phyloP scores from a whole-genome alignment of 2,888 invertebrate genomes.

The Nesidiocoris tenuis region DNA sequence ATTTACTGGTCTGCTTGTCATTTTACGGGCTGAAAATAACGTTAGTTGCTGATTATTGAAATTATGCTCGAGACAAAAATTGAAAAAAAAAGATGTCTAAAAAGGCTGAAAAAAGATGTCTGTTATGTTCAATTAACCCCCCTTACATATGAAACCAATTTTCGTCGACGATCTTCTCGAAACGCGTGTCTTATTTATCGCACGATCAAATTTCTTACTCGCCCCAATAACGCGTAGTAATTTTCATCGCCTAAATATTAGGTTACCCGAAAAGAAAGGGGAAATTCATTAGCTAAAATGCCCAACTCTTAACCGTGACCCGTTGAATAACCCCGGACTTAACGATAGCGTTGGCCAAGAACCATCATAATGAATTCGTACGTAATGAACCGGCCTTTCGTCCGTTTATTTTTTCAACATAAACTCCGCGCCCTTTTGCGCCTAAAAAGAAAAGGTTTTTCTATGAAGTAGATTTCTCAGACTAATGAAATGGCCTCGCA shows the following conservation, averaged over 20 bases:
- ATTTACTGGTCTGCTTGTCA: too few relatives aligned
- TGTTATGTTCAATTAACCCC: too few relatives aligned
- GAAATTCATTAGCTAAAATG: not conserved
- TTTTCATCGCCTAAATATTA: not conserved
- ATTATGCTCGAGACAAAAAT: too few relatives aligned
- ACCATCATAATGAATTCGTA: not conserved
- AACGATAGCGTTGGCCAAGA: not conserved
- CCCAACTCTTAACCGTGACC: not conserved
- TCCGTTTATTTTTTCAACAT: not conserved
- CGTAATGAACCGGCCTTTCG: not conserved
- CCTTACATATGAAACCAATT: too few relatives aligned
- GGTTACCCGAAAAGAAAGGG: not conserved
- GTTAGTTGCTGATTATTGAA: too few relatives aligned
- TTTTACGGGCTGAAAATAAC: too few relatives aligned
- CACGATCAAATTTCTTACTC: not conserved
- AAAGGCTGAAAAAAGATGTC: too few relatives aligned
- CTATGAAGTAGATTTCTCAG: not conserved
- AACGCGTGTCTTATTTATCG: too few relatives aligned
- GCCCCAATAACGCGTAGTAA: not conserved
- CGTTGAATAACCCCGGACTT: not conserved
- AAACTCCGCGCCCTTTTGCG: not conserved
- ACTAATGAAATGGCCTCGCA: not conserved
- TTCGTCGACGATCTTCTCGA: too few relatives aligned
- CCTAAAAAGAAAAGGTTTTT: not conserved
- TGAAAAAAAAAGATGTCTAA: too few relatives aligned